A percentile compares a stretch with the other conserved stretches of the same genome.
These are phyloP conservation scores for Ptiloglossa arizonensis DNA, from an alignment of 1,140 invertebrate species.

Conservation along the genomic window DNA sequence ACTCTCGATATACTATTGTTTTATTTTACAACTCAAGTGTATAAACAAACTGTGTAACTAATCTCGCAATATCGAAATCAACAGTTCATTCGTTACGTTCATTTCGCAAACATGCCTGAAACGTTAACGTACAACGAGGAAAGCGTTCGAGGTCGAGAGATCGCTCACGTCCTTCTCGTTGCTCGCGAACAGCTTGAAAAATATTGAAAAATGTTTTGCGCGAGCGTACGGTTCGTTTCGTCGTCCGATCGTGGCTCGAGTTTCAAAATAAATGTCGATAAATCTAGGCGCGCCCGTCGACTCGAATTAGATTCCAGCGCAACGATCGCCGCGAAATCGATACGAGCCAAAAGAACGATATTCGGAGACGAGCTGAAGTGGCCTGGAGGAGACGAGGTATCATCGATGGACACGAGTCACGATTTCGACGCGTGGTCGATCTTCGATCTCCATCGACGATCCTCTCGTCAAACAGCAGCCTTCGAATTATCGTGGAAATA, in stretches of 20 bases:
- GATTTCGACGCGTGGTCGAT: constrained; percentile 27
- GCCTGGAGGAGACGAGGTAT: neutral
- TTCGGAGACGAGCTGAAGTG: constrained; percentile 24
- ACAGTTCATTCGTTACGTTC: no score
- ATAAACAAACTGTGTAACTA: no score
- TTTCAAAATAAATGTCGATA: constrained; percentile 75
- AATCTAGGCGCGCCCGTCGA: constrained; percentile 68
- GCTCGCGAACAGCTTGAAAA: neutral
- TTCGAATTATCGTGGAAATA: constrained; percentile 3
- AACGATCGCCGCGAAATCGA: constrained; percentile 67
- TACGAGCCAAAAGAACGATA: constrained; percentile 60
- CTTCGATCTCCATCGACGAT: constrained; percentile 4
- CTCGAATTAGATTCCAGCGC: constrained; percentile 66
- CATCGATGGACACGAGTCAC: constrained; percentile 18
- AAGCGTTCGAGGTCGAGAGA: neutral
- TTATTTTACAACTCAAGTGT: no score
- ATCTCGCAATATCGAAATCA: no score
- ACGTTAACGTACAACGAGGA: no score
- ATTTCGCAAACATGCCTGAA: no score
- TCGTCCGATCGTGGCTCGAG: constrained; percentile 51
- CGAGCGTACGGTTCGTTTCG: constrained; percentile 50
- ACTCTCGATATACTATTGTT: no score
- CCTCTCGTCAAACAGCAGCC: neutral
- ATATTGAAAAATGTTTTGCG: constrained; percentile 8
- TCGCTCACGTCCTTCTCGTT: neutral